Percentiles rank a stretch among this genome's conserved stretches.
Conservation (phyloP, 2,113 vertebrate species). For the Gymnorhina tibicen region DNA sequence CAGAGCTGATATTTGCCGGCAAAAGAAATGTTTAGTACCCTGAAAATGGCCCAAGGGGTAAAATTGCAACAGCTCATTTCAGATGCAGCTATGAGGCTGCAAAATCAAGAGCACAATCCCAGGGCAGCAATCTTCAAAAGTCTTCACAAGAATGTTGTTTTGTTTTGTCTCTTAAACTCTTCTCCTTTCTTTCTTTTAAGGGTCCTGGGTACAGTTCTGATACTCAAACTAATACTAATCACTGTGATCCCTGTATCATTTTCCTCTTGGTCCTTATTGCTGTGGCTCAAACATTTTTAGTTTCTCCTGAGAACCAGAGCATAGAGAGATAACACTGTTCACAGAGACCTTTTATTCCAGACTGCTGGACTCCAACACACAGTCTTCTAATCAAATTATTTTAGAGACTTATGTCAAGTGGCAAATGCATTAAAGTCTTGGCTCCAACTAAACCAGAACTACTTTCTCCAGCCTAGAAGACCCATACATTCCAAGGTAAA, state of each 20-base stretch:
- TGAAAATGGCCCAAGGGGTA: not conserved
- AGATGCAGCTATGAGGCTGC: not conserved
- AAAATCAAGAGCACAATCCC: not conserved
- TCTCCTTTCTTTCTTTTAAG: not conserved
- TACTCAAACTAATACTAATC: not conserved
- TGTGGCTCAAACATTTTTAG: not conserved
- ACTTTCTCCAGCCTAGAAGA: not conserved
- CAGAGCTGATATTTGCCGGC: not conserved
- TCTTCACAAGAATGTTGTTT: not conserved
- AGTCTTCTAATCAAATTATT: not conserved
- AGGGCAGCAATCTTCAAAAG: not conserved
- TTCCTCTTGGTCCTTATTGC: not conserved
- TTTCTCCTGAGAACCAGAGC: not conserved
- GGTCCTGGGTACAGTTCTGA: not conserved
- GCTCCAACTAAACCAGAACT: not conserved
- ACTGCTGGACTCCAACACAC: not conserved
- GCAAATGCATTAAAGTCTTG: not conserved
- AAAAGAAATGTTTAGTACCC: not conserved
- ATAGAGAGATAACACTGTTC: not conserved
- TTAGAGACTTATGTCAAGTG: not conserved
- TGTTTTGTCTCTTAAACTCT: not conserved
- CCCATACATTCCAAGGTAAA: not conserved
- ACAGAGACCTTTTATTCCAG: not conserved
- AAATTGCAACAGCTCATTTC: not conserved
- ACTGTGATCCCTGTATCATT: not conserved